phyloP scores from a whole-genome alignment of 2,113 vertebrate species.

The Spermophilus dauricus region DNA sequence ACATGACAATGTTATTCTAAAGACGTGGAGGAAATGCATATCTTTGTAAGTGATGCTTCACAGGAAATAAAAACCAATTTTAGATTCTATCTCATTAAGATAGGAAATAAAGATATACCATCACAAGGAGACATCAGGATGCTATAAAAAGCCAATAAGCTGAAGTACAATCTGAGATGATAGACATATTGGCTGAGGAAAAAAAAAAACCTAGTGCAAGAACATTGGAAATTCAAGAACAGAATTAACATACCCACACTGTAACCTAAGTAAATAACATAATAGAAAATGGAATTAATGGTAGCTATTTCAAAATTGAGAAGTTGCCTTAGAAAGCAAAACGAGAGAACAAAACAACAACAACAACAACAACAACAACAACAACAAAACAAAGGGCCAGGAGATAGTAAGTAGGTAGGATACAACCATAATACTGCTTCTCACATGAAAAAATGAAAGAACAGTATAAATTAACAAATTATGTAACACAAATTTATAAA shows the following conservation, averaged over 20 bases:
- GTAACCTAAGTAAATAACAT: background rate
- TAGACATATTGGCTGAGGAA: background rate
- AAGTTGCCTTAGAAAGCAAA: background rate
- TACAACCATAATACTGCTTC: background rate
- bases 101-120: slow-evolving; percentile 9
- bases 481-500: background rate
- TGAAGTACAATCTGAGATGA: background rate
- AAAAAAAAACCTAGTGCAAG: background rate
- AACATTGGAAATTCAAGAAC: background rate
- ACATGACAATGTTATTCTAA: background rate
- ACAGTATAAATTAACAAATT: background rate
- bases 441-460: background rate
- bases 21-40: background rate
- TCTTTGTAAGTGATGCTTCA: background rate
- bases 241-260: background rate
- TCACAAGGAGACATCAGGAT: background rate
- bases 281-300: slow-evolving; percentile 1
- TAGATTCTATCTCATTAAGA: slow-evolving; percentile 24
- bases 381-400: background rate
- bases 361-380: background rate
- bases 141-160: slow-evolving; percentile 19
- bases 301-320: slow-evolving; percentile 1
- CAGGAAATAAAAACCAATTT: slow-evolving; percentile 43
- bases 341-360: background rate
- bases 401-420: background rate